phyloP scores from a whole-genome alignment of 2,888 invertebrate species.

The Copidosoma aretas region DNA sequence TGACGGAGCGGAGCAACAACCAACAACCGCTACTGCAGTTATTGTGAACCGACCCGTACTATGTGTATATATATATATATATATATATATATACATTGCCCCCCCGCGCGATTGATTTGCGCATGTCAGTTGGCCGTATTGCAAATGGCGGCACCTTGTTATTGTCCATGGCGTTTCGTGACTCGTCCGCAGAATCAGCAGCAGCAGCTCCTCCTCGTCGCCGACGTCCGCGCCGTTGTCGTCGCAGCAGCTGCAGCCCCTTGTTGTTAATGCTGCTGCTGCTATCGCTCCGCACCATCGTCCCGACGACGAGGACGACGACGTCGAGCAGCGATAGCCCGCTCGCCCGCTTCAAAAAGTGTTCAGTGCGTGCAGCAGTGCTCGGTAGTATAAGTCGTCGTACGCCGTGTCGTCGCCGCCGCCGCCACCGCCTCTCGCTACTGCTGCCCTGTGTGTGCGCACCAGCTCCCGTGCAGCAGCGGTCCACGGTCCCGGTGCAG shows the following conservation, averaged over 20 bases:
- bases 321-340: not conserved
- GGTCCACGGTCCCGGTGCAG: too few species aligned
- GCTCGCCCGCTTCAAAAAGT: not conserved
- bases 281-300: not conserved
- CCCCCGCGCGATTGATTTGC: slow-evolving; percentile 65
- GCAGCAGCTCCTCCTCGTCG: slow-evolving; percentile 8
- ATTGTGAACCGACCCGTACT: too few species aligned
- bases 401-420: not conserved
- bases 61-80: too few species aligned
- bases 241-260: not conserved
- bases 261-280: not conserved
- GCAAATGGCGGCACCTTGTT: slow-evolving; percentile 99
- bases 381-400: too few species aligned
- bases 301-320: not conserved
- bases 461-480: too few species aligned
- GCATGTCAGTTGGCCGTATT: slow-evolving; percentile 81
- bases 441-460: too few species aligned
- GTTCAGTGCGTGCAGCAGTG: too few species aligned
- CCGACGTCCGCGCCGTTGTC: slow-evolving; percentile 11
- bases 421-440: not conserved
- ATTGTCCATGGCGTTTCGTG: slow-evolving; percentile 83
- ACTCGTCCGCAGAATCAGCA: slow-evolving; percentile 37
- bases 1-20: too few species aligned
- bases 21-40: too few species aligned
- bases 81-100: slow-evolving; percentile 13